Evolutionary conservation across 2,797 vertebrate species (phyloP), one percentile per base, ranked within the genome.

Genomic region (Malacoctenus gilli): DNA sequence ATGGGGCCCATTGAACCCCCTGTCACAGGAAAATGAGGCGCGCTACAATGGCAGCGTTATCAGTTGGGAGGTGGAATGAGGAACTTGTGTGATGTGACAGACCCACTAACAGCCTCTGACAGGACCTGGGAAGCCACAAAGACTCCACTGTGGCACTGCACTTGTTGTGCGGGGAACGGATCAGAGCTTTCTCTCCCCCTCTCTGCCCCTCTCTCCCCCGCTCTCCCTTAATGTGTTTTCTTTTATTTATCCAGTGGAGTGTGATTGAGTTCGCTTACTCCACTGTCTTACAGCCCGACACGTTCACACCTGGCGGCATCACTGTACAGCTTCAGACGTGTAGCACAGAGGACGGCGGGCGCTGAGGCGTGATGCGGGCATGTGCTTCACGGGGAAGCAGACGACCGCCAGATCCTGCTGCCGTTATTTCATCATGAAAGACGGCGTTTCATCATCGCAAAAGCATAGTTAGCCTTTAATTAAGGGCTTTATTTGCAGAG

Each of bases 61-160:
- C 83, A 71, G 66, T 52, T 14, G 65, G 65, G 42, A 62, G 48
- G 36, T 51, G 62, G 35, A 68, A 75, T 49, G 63, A 75, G 72
- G 43, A 61, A 18, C 56, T 46, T 55, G 52, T 80, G 43, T 66
- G 75, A 83, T 69, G 65, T 77, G 79, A 86, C 80, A 70, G 72
- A 57, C 55, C 68, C 67, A 54, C 83, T 87, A 86, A 88, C 82
- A 41, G 48, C 21, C 53, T 74, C 53, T 82, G 83, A 87, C 84
- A 83, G 78, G 80, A 70, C 82, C 42, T 68, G 50, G 79, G 59
- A 70, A 59, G 53, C 73, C 67, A 83, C 82, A 84, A 80, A 85
- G 79, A 62, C 72, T 10, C 0, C 63, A 79, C 75, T 66, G 78
- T 77, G 64, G 44, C 38, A 51, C 63, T 70, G 50, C 57, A 28